A percentile compares a stretch with the other conserved stretches of the same genome.
Evolutionary conservation across 2,113 vertebrate species (phyloP).

Genomic region (Colossoma macropomum): DNA sequence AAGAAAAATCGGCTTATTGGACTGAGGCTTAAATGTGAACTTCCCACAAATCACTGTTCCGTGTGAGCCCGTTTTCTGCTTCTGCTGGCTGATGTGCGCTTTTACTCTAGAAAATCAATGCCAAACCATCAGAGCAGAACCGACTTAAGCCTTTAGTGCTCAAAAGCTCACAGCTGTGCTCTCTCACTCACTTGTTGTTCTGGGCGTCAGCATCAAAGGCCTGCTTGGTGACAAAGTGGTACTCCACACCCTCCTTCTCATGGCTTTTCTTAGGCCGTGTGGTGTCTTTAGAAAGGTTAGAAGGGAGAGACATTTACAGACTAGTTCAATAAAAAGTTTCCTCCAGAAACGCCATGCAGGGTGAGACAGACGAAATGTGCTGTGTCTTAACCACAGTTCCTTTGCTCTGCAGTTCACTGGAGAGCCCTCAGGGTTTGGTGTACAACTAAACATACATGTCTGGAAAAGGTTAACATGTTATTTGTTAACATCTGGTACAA

Average conservation of each 20-base stretch:
- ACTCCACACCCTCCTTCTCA: conserved; percentile 94
- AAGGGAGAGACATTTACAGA: not conserved
- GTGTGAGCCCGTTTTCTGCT: not conserved
- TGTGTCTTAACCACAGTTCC: no score
- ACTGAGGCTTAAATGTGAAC: not conserved
- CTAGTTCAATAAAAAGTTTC: not conserved
- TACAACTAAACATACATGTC: no score
- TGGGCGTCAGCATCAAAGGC: conserved; percentile 88
- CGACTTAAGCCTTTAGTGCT: not conserved
- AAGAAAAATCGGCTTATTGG: not conserved
- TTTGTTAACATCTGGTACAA: no score
- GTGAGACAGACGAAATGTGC: no score
- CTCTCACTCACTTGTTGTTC: conserved; percentile 87
- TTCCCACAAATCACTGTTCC: not conserved
- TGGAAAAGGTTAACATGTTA: no score
- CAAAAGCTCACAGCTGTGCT: not conserved
- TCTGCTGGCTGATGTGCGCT: not conserved
- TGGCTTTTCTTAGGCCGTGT: conserved; percentile 91
- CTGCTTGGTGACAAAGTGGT: conserved; percentile 94
- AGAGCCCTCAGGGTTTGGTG: no score
- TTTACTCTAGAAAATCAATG: not conserved
- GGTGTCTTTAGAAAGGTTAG: conserved; percentile 77
- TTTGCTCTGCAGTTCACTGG: no score
- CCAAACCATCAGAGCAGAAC: not conserved
- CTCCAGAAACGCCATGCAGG: no score